Base-by-base conservation (phyloP, 2,888 invertebrate genomes). In the Myathropa florea region DNA sequence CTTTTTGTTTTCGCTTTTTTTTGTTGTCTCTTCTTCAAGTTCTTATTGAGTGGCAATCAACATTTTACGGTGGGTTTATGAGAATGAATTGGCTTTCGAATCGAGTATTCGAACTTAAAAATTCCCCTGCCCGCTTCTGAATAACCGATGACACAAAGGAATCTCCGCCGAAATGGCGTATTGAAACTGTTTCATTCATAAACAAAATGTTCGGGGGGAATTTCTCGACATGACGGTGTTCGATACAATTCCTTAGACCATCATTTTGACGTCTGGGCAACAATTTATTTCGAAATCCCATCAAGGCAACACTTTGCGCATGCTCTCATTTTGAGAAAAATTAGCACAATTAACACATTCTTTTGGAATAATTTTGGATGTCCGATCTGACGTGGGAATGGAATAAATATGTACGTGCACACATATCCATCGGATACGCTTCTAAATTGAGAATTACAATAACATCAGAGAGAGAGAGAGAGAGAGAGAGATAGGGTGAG, bases 111-210 rank as follows among this genome's bases (percentile, higher is more conserved):
- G 39, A 26, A 53, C 18, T 46, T 46, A n/a, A 30, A 28, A 46
- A 12, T 28, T 1, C 0, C 18, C 36, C 9, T 21, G 3, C 33
- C 30, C 30, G 12, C 18, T 23, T 26, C 10, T 4, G 10, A 67
- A 57, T 21, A n/a, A 9, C 57, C 7, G 12, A 3, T 53, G 70
- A 76, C 24, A 36, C 28, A 59, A 55, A 33, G n/a, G 28, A 63
- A 73, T 73, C 57, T 46, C 33, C 57, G 60, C 65, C 73, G 33
- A 75, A 84, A 75, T 71, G 55, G 65, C 53, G 57, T 70, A 76
- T 57, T 79, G 70, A 75, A 60, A 79, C 53, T 63, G 63, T 60
- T 83, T 68, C 68, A 71, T 65, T 67, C 60, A 70, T n/a, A 55
- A 77, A 60, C 26, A 79, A 64, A 71, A 46, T 12, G 53, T 3